Percentiles rank a stretch among this genome's conserved stretches.
Evolutionary conservation across 2,797 vertebrate species (phyloP).

Genomic region (Saxicola maurus): DNA sequence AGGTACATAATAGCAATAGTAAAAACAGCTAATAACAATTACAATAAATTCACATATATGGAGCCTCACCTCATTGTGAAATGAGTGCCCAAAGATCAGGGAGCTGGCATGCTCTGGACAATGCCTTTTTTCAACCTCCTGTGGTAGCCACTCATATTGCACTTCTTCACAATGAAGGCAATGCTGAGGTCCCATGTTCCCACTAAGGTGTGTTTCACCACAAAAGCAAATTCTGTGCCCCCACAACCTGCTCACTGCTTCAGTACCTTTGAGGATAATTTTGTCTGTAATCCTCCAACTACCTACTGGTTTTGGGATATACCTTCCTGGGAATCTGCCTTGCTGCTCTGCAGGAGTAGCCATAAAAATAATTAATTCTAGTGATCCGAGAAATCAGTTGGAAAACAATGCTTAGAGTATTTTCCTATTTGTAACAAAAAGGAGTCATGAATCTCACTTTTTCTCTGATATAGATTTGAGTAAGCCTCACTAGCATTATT

Average conservation of each 20-base stretch:
- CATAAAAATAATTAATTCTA: neutral
- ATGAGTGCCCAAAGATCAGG: neutral
- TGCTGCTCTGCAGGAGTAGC: neutral
- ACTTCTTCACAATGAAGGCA: neutral
- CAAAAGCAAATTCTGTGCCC: neutral
- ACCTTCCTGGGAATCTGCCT: neutral
- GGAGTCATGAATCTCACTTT: neutral
- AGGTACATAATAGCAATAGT: neutral
- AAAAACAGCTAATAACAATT: neutral
- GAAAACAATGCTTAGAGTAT: neutral
- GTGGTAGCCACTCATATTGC: neutral
- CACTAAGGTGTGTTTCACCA: accelerated
- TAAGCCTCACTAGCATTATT: neutral
- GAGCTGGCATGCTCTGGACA: neutral
- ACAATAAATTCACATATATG: neutral
- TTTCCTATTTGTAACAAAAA: neutral
- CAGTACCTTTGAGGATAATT: neutral
- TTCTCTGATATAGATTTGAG: neutral
- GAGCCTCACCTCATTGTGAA: neutral
- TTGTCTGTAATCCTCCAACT: neutral
- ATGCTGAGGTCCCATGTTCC: neutral
- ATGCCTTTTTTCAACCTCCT: neutral
- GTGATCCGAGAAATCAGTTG: neutral
- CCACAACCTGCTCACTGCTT: neutral
- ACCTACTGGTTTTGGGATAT: neutral